Evolutionary conservation across 2,888 invertebrate species (phyloP), one percentile per base, ranked within the genome.

Genomic region (Plebejus melissa): DNA sequence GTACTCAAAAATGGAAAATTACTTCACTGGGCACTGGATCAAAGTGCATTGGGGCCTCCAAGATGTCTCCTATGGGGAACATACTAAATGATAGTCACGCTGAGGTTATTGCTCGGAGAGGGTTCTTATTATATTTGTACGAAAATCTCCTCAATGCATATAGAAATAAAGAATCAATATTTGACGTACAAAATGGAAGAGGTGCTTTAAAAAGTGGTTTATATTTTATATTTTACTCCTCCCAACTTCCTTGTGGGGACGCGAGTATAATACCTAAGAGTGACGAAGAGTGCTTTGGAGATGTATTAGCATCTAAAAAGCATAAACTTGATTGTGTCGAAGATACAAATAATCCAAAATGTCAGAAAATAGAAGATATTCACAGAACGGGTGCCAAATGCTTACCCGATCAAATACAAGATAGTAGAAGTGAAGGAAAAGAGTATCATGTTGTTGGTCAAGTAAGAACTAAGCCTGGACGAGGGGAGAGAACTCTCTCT

Each of bases 301-400:
- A 89, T 16, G 46, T 90, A 13, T 32, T 93, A 32, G 76, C 79
- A 41, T 77, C 77, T 38, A 79, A 75, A 1, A 90, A 91, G 82
- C 83, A 87, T 46, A 80, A 81, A 77, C 79, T 82, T 16, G 81
- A 82, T 76, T 80, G 80, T 82, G 82, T 84, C 69, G 76, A 75
- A 60, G 80, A 82, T 60, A 13, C 16, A 38, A 90, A 90, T 79
- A 87, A 80, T 79, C 69, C 41, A 6, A 82, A 82, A 76, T 6
- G 80, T 79, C 69, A 38, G 4, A 82, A 82, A 76, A 7, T 54
- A 5, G 80, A 60, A 6, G 88, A 91, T 84, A 87, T 96, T 80
- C 90, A 96, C 83, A 94, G 97, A 85, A 99, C 99, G 2, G 99
- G 99, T n/a, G 99, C 98, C 9, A 99, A 98, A 90, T 96, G 98